These are phyloP conservation scores for Calephelis nemesis DNA, from an alignment of 1,140 invertebrate genomes.

Conservation along the genomic window DNA sequence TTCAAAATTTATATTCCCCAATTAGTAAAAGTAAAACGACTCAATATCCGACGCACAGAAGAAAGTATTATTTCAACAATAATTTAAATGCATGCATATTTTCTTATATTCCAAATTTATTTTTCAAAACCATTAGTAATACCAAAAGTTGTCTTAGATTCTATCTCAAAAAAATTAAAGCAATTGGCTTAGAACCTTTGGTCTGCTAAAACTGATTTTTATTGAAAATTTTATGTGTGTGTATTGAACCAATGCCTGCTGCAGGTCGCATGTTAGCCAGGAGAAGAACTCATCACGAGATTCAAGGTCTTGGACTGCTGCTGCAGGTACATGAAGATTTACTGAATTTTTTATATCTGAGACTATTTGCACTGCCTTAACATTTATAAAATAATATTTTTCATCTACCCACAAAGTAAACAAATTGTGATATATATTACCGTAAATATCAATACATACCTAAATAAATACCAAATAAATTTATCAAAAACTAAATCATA, in stretches of 20 bases:
- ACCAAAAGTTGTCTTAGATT: not conserved
- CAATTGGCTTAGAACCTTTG: not conserved
- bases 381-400: not conserved
- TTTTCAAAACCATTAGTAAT: not conserved
- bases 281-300: slow-evolving; percentile 65
- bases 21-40: not conserved
- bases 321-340: slow-evolving; percentile 62
- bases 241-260: slow-evolving; percentile 47
- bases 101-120: not conserved
- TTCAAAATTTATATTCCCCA: not conserved
- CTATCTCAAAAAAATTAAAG: not conserved
- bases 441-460: too few species aligned
- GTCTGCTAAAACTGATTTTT: not conserved
- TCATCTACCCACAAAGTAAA: too few species aligned
- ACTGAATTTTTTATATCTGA: slow-evolving; percentile 32
- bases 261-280: slow-evolving; percentile 71
- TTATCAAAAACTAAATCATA: too few species aligned
- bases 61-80: not conserved
- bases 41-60: not conserved
- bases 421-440: too few species aligned
- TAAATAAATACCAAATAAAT: too few species aligned
- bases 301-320: slow-evolving; percentile 56
- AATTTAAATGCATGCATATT: not conserved
- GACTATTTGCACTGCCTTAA: slow-evolving; percentile 20
- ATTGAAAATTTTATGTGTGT: slow-evolving; percentile 36